phyloP scores from a whole-genome alignment of 2,113 vertebrate species.

The Percopsis transmontana region DNA sequence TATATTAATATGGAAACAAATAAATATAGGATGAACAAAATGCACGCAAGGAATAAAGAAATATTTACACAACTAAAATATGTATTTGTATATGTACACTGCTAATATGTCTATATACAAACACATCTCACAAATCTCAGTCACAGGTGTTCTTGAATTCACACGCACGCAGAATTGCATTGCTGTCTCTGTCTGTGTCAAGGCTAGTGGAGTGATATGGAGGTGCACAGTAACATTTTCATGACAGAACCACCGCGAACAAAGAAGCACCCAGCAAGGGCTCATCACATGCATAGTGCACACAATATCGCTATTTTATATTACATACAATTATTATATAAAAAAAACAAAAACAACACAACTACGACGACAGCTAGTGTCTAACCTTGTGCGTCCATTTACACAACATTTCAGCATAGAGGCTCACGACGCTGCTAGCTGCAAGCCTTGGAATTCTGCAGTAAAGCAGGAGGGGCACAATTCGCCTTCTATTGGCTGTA shows the following conservation, averaged over 20 bases:
- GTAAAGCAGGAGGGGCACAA: slow-evolving; percentile 77
- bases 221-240: slow-evolving; percentile 43
- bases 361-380: slow-evolving; percentile 60
- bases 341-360: slow-evolving; percentile 49
- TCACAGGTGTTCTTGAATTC: too few species aligned
- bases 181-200: slow-evolving; percentile 12
- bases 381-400: slow-evolving; percentile 71
- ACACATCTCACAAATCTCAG: background rate
- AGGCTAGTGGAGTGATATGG: slow-evolving; percentile 38
- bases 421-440: slow-evolving; percentile 54
- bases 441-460: slow-evolving; percentile 77
- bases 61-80: too few species aligned
- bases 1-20: too few species aligned
- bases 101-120: too few species aligned
- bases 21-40: too few species aligned
- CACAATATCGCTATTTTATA: slow-evolving; percentile 26
- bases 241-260: slow-evolving; percentile 50
- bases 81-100: too few species aligned
- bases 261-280: slow-evolving; percentile 43
- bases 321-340: slow-evolving; percentile 45
- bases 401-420: slow-evolving; percentile 57
- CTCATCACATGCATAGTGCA: slow-evolving; percentile 55
- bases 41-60: too few species aligned
- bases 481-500: slow-evolving; percentile 60
- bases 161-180: background rate